These are phyloP conservation scores for Cyanoliseus patagonus DNA, from an alignment of 2,113 vertebrate species.

Conservation along the genomic window DNA sequence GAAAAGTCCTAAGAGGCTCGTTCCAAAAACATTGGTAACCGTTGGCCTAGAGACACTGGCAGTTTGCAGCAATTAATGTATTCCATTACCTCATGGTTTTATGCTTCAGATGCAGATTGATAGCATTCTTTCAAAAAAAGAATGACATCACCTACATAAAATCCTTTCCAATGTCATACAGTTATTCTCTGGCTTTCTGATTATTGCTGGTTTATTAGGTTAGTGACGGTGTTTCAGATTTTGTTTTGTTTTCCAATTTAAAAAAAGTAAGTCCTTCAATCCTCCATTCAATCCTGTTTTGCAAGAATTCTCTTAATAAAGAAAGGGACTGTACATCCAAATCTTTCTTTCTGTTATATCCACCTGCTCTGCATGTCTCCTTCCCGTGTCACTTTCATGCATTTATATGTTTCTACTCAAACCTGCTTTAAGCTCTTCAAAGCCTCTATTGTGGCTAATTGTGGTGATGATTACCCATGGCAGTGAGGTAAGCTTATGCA, in stretches of 20 bases:
- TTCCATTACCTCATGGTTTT: conserved; percentile 46
- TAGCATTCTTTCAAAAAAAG: conserved; percentile 35
- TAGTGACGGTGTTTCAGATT: background rate
- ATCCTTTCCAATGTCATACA: conserved; percentile 34
- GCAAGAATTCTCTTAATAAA: background rate
- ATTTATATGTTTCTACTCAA: background rate
- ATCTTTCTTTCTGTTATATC: background rate
- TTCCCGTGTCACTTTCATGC: background rate
- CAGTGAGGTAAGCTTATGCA: background rate
- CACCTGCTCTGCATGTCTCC: background rate
- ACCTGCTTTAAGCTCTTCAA: background rate
- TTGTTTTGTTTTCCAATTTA: background rate
- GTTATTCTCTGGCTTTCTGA: conserved; percentile 10
- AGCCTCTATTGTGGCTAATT: background rate
- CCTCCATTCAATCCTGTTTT: background rate
- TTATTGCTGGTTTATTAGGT: conserved; percentile 27
- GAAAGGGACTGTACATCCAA: background rate
- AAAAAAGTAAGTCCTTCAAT: background rate
- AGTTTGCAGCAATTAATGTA: conserved; percentile 41
- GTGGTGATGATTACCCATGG: background rate
- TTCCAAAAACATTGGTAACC: background rate
- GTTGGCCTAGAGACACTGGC: background rate
- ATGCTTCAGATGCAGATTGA: conserved; percentile 53
- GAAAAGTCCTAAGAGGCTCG: background rate
- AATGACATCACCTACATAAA: conserved; percentile 55